Evolutionary conservation across 2,113 vertebrate genomes (phyloP), one percentile per base, ranked within the genome.

Genomic region (Larimichthys polyactis): DNA sequence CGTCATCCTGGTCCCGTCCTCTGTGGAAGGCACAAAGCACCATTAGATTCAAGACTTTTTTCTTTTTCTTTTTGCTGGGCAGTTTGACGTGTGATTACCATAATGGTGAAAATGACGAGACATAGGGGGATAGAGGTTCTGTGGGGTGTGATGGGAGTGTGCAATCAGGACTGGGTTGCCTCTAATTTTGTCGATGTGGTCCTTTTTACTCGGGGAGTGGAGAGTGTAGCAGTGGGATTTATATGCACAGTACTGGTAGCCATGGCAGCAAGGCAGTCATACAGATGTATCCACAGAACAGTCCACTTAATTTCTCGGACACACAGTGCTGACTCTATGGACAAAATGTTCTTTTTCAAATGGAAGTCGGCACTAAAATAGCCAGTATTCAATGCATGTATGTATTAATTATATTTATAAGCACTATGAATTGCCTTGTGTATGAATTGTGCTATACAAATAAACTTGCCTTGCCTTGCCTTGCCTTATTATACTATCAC

Each of bases 21-120:
- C 29, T 66, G 43, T 80, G 68, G 32, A 65, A 79, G 63, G 81
- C 75, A 81, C 68, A 84, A 82, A 81, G 75, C 76, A 46, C 43
- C 73, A 84, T 91, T 90, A 87, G 58, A 83, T 71, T 67, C 65
- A 52, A 58, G 70, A 83, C 36, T 40, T 40, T 40, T 40, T 36
- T 84, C 5, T 36, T 36, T 36, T 36, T 6, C 7, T 64, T 76
- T 81, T 78, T 79, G 69, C 48, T 7, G 51, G 78, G 82, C 69
- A 76, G 71, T 81, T 81, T 12, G 51, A 79, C 32, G 60, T 65
- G 66, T 71, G 60, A 91, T 93, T 88, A 88, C 44, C 74, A 78
- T 83, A 86, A 91, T 84, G 75, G 58, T 72, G 64, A 76, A 82
- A 87, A 85, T 83, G 73, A 75, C 79, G 81, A 81, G 69, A 65